These are phyloP conservation scores for Sebastes aleutianus DNA, from an alignment of 2,797 vertebrate species.

Conservation along the genomic window DNA sequence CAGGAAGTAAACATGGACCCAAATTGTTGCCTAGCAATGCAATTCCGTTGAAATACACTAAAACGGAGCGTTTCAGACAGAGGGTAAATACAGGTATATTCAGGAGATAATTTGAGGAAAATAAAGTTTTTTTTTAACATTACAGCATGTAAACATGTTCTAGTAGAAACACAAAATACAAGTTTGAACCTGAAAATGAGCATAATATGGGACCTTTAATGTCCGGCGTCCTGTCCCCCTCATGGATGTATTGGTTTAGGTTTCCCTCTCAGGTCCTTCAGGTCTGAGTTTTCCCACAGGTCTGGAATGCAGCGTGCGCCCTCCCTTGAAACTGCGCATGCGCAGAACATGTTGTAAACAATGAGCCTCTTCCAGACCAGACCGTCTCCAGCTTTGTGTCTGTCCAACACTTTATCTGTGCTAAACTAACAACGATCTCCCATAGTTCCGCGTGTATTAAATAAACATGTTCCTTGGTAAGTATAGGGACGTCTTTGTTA, in stretches of 20 bases:
- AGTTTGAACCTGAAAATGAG: no score
- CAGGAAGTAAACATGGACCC: no score
- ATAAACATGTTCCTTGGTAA: slow-evolving; percentile 75
- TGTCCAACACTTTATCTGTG: slow-evolving; percentile 64
- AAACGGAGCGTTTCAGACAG: no score
- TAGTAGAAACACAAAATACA: no score
- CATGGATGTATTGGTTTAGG: no score
- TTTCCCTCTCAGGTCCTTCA: neutral
- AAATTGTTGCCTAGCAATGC: no score
- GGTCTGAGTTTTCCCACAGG: slow-evolving; percentile 45
- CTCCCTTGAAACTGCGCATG: slow-evolving; percentile 78
- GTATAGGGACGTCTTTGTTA: slow-evolving; percentile 55
- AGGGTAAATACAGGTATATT: no score
- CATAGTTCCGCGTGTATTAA: slow-evolving; percentile 15
- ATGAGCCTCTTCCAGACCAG: slow-evolving; percentile 82
- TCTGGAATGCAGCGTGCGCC: slow-evolving; percentile 55
- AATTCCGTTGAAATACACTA: no score
- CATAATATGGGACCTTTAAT: no score
- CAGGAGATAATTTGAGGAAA: no score
- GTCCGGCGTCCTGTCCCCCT: neutral
- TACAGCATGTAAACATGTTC: no score
- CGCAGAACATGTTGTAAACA: slow-evolving; percentile 83
- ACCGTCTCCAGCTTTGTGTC: slow-evolving; percentile 81
- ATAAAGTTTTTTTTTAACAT: no score
- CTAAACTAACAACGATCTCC: slow-evolving; percentile 51